Conservation (phyloP, 1,140 invertebrate species). For the Lordiphosa collinella region DNA sequence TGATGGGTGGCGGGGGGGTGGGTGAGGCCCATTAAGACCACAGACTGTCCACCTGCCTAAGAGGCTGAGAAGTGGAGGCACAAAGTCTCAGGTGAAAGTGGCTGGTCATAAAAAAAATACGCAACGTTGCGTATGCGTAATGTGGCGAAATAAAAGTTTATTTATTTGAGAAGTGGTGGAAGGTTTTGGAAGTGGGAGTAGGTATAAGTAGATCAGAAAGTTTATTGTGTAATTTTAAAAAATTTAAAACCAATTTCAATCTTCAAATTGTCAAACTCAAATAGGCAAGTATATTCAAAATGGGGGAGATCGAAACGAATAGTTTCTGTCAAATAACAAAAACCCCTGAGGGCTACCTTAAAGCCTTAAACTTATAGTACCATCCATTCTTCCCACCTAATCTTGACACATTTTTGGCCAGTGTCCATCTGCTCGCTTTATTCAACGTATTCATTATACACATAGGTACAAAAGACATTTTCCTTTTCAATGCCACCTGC, state of each 20-base stretch:
- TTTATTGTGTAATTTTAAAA: no score
- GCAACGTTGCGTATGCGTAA: conserved; percentile 60
- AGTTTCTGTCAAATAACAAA: no score
- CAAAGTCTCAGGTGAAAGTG: conserved; percentile 38
- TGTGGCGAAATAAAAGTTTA: conserved; percentile 32
- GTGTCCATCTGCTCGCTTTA: neutral
- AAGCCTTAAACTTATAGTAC: no score
- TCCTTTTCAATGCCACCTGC: conserved; percentile 35
- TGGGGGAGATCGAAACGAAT: no score
- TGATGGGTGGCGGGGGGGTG: conserved; percentile 8
- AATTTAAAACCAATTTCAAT: no score
- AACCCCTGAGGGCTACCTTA: no score
- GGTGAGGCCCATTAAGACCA: conserved; percentile 40
- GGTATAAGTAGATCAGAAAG: no score
- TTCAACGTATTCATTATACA: neutral
- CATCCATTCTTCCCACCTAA: neutral
- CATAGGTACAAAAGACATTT: conserved; percentile 8
- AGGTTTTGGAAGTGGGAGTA: neutral
- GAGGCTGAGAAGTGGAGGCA: neutral
- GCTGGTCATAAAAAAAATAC: conserved; percentile 40
- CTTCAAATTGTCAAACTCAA: no score
- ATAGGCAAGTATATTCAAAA: no score
- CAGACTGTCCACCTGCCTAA: conserved; percentile 51
- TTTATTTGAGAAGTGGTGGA: conserved; percentile 24
- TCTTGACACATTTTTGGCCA: conserved; percentile 2